Evolutionary conservation across 1,140 invertebrate species (phyloP).

Genomic region (Trialeurodes vaporariorum): DNA sequence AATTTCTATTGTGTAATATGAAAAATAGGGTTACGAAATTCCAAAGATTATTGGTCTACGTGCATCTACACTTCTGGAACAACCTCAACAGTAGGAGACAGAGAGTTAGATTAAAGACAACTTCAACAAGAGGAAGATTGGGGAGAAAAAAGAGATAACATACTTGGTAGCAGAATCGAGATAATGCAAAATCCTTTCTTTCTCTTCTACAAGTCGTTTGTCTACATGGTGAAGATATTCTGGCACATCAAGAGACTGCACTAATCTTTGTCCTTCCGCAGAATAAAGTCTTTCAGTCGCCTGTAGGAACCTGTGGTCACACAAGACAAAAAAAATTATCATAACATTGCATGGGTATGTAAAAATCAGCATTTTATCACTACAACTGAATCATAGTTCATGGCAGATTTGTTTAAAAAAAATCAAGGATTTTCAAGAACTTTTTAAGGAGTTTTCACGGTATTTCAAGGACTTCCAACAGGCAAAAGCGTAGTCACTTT

Average conservation of each 20-base stretch:
- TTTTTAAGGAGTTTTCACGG: too few relatives aligned
- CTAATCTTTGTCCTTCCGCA: conserved; percentile 81
- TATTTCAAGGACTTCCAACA: too few relatives aligned
- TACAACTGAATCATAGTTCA: too few relatives aligned
- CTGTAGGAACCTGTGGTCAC: conserved; percentile 57
- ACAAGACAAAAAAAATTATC: conserved; percentile 1
- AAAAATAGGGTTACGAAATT: too few relatives aligned
- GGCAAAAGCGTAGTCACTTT: too few relatives aligned
- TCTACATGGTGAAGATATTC: conserved; percentile 91
- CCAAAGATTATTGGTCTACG: too few relatives aligned
- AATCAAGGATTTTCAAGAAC: too few relatives aligned
- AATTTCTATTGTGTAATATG: too few relatives aligned
- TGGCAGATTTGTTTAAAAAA: too few relatives aligned
- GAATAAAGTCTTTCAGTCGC: conserved; percentile 87
- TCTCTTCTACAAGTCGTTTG: conserved; percentile 88
- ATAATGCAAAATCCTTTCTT: conserved; percentile 86
- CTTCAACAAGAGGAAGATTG: background rate
- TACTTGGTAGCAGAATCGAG: conserved; percentile 86
- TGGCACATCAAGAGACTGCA: conserved; percentile 88
- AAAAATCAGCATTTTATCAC: too few relatives aligned
- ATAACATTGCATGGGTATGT: too few relatives aligned
- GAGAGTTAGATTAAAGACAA: conserved; percentile 6
- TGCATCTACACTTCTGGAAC: too few relatives aligned
- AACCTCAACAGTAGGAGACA: conserved; percentile 8
- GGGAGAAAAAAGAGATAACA: conserved; percentile 22